A percentile compares a stretch with the other conserved stretches of the same genome.
These are phyloP conservation scores for Carassius gibelio DNA, from an alignment of 2,113 vertebrate species.

Conservation along the genomic window DNA sequence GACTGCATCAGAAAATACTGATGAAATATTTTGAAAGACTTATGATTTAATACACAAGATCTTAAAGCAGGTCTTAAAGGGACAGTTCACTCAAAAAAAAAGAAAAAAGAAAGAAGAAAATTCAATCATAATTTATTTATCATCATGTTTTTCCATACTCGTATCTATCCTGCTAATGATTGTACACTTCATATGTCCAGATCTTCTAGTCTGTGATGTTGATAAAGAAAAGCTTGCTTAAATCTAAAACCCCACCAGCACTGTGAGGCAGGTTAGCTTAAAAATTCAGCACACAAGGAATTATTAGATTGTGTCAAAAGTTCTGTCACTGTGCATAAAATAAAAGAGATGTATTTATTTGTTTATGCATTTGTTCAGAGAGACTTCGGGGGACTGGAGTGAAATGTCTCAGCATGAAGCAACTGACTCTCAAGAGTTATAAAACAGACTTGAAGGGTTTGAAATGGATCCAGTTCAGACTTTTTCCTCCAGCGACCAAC, in stretches of 20 bases:
- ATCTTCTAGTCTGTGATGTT: background rate
- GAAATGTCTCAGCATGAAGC: conserved; percentile 4
- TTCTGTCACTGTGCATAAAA: background rate
- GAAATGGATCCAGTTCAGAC: background rate
- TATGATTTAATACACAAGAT: background rate
- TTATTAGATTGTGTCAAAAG: conserved; percentile 1
- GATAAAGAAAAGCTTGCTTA: background rate
- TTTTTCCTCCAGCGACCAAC: background rate
- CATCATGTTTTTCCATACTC: background rate
- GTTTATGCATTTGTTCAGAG: background rate
- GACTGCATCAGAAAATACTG: conserved; percentile 11
- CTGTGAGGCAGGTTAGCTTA: background rate
- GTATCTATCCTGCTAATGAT: background rate
- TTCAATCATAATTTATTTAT: background rate
- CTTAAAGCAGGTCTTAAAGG: conserved; percentile 2
- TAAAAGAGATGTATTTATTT: background rate
- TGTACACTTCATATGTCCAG: background rate
- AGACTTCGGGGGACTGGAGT: background rate
- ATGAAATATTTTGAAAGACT: conserved; percentile 40
- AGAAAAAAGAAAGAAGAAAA: background rate
- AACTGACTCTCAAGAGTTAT: background rate
- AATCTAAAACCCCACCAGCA: background rate
- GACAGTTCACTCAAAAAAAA: background rate
- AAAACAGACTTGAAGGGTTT: conserved; percentile 6
- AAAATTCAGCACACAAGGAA: conserved; percentile 8